Base-by-base conservation (phyloP, 1,140 invertebrate genomes). In the Chionoecetes opilio region DNA sequence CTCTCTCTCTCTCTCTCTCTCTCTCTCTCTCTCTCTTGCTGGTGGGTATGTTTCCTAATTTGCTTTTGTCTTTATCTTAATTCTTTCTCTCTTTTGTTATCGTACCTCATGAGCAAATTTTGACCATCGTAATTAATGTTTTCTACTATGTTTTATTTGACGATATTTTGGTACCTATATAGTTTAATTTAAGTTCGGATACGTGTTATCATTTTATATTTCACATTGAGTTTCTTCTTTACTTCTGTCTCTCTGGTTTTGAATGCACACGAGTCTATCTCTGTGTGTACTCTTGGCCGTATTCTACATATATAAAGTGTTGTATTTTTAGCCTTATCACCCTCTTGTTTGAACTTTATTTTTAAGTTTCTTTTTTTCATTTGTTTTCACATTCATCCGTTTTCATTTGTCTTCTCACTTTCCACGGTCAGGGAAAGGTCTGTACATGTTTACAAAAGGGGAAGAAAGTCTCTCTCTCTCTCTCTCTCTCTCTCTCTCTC, bases 401-500 rank as follows among this genome's bases (percentile, higher is more conserved):
- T 87, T 87, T n/a, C 37, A 38, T 87, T 87, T 38, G 34, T 87
- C 85, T 87, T 37, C 31, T 37, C 85, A 38, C 85, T 87, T 87
- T 87, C 17, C 85, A 34, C 85, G 85, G 63, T 75, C 63, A 75
- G 63, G 21, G 63, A 75, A 75, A 75, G 85, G 34, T 17, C 26
- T n/a, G 32, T 31, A 0, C 21, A 87, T 87, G 85, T 87, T 87
- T 87, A 87, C 37, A 87, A 35, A 35, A 37, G 63, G 63, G 37
- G 32, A 38, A 37, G 32, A 21, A 87, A 87, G 32, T 86, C 35
- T 86, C 37, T 87, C 85, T 31, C 17, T 87, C 85, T 87, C 32
- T 87, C 32, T 87, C n/a, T 87, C 85, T 87, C 85, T 87, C 32
- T 87, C 31, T 87, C 86, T 88, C 32, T 88, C 86, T 88, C 32